These are phyloP conservation scores for Trialeurodes vaporariorum DNA, from an alignment of 1,140 invertebrate genomes.

Conservation along the genomic window DNA sequence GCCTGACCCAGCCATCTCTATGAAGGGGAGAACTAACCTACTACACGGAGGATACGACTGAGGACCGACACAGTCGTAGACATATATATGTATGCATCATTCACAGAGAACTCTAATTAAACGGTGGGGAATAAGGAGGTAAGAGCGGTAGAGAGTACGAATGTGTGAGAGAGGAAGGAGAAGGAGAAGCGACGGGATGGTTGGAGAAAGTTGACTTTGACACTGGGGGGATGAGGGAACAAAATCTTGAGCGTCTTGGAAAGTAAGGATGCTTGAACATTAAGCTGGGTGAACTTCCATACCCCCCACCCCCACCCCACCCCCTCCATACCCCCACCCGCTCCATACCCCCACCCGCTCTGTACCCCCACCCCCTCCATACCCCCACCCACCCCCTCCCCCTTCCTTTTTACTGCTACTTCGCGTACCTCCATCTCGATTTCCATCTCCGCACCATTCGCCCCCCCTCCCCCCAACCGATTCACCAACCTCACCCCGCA, in stretches of 20 bases:
- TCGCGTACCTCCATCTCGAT: not conserved
- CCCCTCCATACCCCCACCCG: conserved; percentile 19
- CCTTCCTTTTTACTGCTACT: conserved; percentile 1
- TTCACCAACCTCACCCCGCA: not conserved
- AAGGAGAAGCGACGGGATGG: not conserved
- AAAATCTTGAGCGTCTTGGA: not conserved
- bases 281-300: conserved; percentile 20
- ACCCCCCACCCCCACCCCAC: conserved; percentile 21
- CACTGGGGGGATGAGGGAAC: conserved; percentile 11
- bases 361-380: conserved; percentile 9
- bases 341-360: conserved; percentile 19
- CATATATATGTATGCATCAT: too few relatives aligned
- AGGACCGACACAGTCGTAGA: too few relatives aligned
- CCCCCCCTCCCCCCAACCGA: conserved; percentile 7
- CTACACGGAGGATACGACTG: too few relatives aligned
- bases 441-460: conserved; percentile 15
- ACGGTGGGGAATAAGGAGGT: conserved; percentile 3
- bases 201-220: not conserved
- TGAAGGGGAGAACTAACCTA: too few relatives aligned
- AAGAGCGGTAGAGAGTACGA: too few relatives aligned
- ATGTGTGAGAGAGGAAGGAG: not conserved
- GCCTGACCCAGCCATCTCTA: too few relatives aligned
- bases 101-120: not conserved
- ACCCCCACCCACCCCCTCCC: conserved; percentile 13
- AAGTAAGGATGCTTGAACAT: conserved; percentile 12